phyloP scores from a whole-genome alignment of 2,888 invertebrate genomes.

The Drosophila borealis region DNA sequence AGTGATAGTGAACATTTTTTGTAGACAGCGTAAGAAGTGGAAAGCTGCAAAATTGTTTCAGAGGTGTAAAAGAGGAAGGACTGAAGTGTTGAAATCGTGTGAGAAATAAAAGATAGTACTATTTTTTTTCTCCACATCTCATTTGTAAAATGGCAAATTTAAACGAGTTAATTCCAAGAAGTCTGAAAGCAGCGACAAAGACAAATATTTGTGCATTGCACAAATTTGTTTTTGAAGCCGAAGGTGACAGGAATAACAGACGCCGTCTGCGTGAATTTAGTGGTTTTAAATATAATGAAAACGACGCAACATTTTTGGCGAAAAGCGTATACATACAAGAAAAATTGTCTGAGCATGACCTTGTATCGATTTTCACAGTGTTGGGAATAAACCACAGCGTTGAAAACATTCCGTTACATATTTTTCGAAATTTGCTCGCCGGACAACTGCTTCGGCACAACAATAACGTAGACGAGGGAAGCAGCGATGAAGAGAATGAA shows the following conservation, averaged over 20 bases:
- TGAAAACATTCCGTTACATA: neutral
- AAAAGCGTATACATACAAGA: neutral
- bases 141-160: neutral
- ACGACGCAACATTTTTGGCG: neutral
- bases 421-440: neutral
- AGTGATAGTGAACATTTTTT: no score
- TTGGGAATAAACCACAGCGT: neutral
- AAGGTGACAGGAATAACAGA: neutral
- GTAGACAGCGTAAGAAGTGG: no score
- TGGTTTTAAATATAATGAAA: neutral
- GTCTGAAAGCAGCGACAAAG: neutral
- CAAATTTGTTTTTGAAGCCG: neutral
- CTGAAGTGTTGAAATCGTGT: neutral
- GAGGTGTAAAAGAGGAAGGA: neutral
- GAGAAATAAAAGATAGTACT: neutral
- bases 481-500: neutral
- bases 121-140: neutral
- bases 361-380: neutral
- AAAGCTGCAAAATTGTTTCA: no score
- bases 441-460: neutral
- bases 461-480: neutral
- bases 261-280: neutral
- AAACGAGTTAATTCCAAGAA: neutral
- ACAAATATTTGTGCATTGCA: neutral
- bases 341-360: neutral